These are phyloP conservation scores for Cottus gobio DNA, from an alignment of 2,113 vertebrate genomes.

Conservation along the genomic window DNA sequence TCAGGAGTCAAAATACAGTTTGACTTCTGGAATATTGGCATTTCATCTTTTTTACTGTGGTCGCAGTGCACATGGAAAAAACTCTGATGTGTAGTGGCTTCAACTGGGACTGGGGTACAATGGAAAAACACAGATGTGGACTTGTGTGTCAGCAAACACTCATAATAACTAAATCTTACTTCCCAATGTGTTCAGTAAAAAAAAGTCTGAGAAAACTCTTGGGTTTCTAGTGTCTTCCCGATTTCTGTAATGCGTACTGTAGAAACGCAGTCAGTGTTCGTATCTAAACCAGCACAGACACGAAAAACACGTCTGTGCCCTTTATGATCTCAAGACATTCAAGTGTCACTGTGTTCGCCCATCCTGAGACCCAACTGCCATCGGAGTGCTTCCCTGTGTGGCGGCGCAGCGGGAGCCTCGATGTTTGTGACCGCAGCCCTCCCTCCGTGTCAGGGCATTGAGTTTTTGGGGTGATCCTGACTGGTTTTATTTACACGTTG, in stretches of 20 bases:
- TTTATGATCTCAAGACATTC: background rate
- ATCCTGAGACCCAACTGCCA: background rate
- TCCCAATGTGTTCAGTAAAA: background rate
- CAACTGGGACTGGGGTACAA: constrained; percentile 6
- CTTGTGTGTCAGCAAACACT: constrained; percentile 24
- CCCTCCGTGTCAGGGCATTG: constrained; percentile 25
- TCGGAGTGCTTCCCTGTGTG: background rate
- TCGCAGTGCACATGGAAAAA: constrained; percentile 32
- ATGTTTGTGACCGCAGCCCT: constrained; percentile 13
- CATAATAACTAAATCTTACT: constrained; percentile 21
- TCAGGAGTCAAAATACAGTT: constrained; percentile 6
- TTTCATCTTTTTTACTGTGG: background rate
- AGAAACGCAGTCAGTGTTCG: background rate
- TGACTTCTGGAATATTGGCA: background rate
- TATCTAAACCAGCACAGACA: constrained; percentile 7
- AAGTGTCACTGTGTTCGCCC: background rate
- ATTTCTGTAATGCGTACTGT: background rate
- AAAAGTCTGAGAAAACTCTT: background rate
- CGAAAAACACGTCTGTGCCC: background rate
- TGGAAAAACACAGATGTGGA: constrained; percentile 21
- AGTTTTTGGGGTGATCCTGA: constrained; percentile 61
- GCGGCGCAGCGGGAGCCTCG: constrained; percentile 2
- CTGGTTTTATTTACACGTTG: constrained; percentile 57
- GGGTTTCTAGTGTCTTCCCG: background rate
- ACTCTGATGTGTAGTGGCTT: constrained; percentile 14